Conservation (phyloP, 2,888 invertebrate genomes). For the Ormyrus nitidulus region DNA sequence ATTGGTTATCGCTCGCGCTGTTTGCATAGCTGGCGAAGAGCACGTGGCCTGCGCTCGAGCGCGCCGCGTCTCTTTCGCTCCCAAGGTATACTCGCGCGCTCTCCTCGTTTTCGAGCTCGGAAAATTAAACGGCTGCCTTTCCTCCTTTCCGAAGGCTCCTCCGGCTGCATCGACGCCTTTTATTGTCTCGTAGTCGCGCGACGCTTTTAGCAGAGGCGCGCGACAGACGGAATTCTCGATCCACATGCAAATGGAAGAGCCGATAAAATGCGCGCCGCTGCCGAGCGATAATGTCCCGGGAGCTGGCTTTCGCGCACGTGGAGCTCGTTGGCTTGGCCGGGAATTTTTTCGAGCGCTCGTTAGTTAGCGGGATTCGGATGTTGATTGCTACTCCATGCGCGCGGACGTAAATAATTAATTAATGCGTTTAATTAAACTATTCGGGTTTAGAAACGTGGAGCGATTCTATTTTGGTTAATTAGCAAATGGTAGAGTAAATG, state of each 20-base stretch:
- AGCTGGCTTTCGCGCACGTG: neutral
- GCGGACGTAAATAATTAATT: too few species aligned
- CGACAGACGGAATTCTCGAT: constrained; percentile 4
- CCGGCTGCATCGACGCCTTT: too few species aligned
- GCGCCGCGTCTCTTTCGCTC: constrained; percentile 40
- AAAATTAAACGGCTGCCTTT: constrained; percentile 4
- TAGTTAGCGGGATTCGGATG: too few species aligned
- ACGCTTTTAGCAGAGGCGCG: neutral
- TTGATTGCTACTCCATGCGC: too few species aligned
- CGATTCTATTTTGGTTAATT: too few species aligned
- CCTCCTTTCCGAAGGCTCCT: neutral
- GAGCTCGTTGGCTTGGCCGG: neutral
- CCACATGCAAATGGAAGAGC: constrained; percentile 2
- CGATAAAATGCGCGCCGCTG: neutral
- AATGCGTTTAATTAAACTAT: too few species aligned
- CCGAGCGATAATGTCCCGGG: neutral
- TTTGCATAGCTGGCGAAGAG: constrained; percentile 58
- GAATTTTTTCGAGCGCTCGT: neutral
- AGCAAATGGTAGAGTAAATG: too few species aligned
- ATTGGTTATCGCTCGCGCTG: constrained; percentile 15
- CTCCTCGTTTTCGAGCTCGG: neutral
- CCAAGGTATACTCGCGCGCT: constrained; percentile 3
- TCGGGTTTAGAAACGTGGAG: too few species aligned
- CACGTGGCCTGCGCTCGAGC: constrained; percentile 54
- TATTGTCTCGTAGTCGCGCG: neutral